Percentiles rank a stretch among this genome's conserved stretches.
phyloP scores from a whole-genome alignment of 2,113 vertebrate species.

The Trinectes maculatus region DNA sequence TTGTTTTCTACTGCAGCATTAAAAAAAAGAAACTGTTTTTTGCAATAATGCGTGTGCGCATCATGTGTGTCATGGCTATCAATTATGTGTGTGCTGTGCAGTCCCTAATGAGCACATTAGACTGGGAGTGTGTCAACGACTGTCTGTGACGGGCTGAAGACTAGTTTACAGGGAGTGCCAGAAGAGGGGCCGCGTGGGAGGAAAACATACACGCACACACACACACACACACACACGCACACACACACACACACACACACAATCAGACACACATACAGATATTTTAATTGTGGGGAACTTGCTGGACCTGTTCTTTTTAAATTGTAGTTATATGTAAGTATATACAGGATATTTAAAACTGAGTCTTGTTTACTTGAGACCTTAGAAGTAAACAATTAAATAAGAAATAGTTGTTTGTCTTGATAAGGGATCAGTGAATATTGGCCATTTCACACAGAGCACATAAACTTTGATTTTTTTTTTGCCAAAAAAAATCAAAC shows the following conservation, averaged over 20 bases:
- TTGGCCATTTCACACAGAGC: neutral
- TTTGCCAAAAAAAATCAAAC: too few relatives aligned
- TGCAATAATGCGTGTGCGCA: constrained; percentile 86
- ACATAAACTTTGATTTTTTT: too few relatives aligned
- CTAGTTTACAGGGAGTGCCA: constrained; percentile 86
- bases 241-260: constrained; percentile 32
- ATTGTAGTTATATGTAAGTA: constrained; percentile 26
- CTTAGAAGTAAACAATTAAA: neutral
- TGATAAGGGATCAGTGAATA: neutral
- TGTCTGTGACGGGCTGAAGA: constrained; percentile 87
- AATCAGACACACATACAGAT: constrained; percentile 53
- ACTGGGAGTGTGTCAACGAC: constrained; percentile 88
- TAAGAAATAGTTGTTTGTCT: neutral
- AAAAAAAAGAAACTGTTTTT: constrained; percentile 93
- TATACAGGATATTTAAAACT: constrained; percentile 1
- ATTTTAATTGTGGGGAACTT: constrained; percentile 41
- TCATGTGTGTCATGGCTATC: constrained; percentile 76
- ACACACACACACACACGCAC: constrained; percentile 2
- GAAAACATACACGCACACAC: constrained; percentile 50
- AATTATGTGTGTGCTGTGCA: constrained; percentile 84
- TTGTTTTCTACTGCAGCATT: constrained; percentile 99
- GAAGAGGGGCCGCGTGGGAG: constrained; percentile 85
- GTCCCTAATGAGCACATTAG: constrained; percentile 92
- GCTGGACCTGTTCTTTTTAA: constrained; percentile 39
- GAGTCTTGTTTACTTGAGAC: neutral